These are phyloP conservation scores for Alsophila aescularia DNA, from an alignment of 2,888 invertebrate genomes.

Conservation along the genomic window DNA sequence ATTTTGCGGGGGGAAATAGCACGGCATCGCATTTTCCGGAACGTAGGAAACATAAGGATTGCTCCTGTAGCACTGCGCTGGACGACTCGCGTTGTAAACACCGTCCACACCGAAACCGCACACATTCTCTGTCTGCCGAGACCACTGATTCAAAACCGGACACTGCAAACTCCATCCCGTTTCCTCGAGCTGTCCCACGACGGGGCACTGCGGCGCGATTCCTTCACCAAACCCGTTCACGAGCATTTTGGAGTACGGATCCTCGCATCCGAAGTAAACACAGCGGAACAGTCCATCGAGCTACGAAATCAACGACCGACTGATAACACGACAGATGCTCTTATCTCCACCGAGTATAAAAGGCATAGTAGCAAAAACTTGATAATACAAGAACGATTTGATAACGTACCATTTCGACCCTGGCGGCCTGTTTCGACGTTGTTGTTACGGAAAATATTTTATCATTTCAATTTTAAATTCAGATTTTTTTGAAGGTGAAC, in stretches of 20 bases:
- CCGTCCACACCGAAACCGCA: constrained; percentile 55
- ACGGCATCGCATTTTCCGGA: constrained; percentile 44
- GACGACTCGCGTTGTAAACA: constrained; percentile 47
- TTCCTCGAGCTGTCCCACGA: constrained; percentile 58
- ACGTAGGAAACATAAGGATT: constrained; percentile 47
- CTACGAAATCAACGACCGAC: constrained; percentile 73
- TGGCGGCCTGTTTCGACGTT: constrained; percentile 39
- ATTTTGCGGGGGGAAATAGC: constrained; percentile 50
- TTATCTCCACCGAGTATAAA: constrained; percentile 69
- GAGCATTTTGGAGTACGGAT: constrained; percentile 60
- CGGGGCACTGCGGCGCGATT: constrained; percentile 57
- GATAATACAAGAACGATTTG: constrained; percentile 69
- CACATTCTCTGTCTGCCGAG: constrained; percentile 51
- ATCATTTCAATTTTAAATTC: constrained; percentile 23
- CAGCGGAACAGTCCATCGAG: constrained; percentile 73
- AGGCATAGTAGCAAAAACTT: constrained; percentile 74
- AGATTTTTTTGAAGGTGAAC: background rate
- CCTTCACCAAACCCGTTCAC: constrained; percentile 56
- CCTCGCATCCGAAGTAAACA: constrained; percentile 42
- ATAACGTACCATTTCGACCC: constrained; percentile 61
- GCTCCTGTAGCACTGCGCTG: constrained; percentile 62
- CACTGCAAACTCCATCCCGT: constrained; percentile 67
- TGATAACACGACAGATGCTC: constrained; percentile 77
- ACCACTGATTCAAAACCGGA: constrained; percentile 64
- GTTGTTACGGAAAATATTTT: constrained; percentile 27